Percentiles rank a stretch among this genome's conserved stretches.
phyloP scores from a whole-genome alignment of 2,888 invertebrate genomes.

The Drosophila paranaensis region DNA sequence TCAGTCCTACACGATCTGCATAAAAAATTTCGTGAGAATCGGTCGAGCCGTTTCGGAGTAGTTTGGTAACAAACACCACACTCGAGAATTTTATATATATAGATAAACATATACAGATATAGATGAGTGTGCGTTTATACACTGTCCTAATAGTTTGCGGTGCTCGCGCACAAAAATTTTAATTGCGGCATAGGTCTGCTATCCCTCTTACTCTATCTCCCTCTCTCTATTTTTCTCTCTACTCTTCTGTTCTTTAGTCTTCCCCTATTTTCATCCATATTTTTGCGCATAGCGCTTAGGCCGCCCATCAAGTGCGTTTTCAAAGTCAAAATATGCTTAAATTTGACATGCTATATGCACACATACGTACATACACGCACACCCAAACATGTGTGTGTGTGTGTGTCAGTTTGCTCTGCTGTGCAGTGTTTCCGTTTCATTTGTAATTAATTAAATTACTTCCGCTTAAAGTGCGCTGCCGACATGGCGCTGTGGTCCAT shows the following conservation, averaged over 20 bases:
- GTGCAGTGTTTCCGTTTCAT: slow-evolving; percentile 76
- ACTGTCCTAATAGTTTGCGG: slow-evolving; percentile 59
- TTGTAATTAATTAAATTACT: slow-evolving; percentile 82
- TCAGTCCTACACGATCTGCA: no score
- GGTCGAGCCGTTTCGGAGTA: no score
- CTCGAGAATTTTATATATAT: no score
- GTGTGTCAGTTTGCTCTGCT: slow-evolving; percentile 37
- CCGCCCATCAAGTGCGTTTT: slow-evolving; percentile 30
- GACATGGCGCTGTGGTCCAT: slow-evolving; percentile 41
- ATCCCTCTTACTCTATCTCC: background rate
- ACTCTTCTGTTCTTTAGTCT: background rate
- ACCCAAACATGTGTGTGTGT: slow-evolving; percentile 1
- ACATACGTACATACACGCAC: slow-evolving; percentile 8
- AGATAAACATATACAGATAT: no score
- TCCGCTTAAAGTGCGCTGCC: slow-evolving; percentile 75
- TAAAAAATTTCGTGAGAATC: no score
- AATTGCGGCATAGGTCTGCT: slow-evolving; percentile 52
- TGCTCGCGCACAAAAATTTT: slow-evolving; percentile 57
- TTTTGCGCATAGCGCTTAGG: slow-evolving; percentile 55
- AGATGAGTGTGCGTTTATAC: slow-evolving; percentile 18
- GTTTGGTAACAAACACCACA: no score
- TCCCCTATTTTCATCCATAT: background rate
- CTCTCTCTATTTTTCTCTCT: background rate
- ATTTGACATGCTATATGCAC: slow-evolving; percentile 39
- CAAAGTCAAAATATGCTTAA: slow-evolving; percentile 40